Base-by-base conservation (phyloP, 2,888 invertebrate genomes). In the Julus scanicus region DNA sequence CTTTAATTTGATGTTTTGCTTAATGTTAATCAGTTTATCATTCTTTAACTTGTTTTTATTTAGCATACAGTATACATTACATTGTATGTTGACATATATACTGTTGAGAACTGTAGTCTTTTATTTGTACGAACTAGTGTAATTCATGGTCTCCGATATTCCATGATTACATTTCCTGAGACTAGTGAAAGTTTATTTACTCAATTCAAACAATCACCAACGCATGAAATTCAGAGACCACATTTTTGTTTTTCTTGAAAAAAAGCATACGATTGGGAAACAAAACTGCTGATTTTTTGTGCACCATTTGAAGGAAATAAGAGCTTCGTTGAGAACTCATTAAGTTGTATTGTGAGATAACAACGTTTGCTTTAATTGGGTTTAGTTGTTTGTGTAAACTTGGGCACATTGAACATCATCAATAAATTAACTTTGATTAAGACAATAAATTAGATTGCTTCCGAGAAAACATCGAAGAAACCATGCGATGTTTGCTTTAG, bases 341-440 rank as follows among this genome's bases (percentile, higher is more conserved):
- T 80, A 80, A 80, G 37, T 80, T 80, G 80, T 37, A 80, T 80
- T 37, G 80, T 29, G 80, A 80, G 80, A 80, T 80, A 80, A 80
- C 80, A 29, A 80, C 80, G 80, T 80, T 80, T 80, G 37, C 20
- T 63, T 29, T 80, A 80, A 80, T 80, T 80, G 80, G 29, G 80
- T 80, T 80, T 80, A 37, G 80, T 80, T 80, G 80, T 80, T 80
- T 80, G 29, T 37, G 80, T 80, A 80, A 80, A 80, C 80, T 80
- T 3, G 37, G 0, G 80, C 37, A 37, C 80, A 80, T 80, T 37
- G 80, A 80, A 80, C 80, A 80, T 80, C 80, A 80, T 80, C 80
- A 80, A 37, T 80, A 80, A 80, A 80, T 80, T 80, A 80, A 80
- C 80, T 80, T 80, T 80, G 80, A 80, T 80, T 80, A 80, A 80